Evolutionary conservation across 2,888 invertebrate genomes (phyloP).

Genomic region (Mimumesa dahlbomi): DNA sequence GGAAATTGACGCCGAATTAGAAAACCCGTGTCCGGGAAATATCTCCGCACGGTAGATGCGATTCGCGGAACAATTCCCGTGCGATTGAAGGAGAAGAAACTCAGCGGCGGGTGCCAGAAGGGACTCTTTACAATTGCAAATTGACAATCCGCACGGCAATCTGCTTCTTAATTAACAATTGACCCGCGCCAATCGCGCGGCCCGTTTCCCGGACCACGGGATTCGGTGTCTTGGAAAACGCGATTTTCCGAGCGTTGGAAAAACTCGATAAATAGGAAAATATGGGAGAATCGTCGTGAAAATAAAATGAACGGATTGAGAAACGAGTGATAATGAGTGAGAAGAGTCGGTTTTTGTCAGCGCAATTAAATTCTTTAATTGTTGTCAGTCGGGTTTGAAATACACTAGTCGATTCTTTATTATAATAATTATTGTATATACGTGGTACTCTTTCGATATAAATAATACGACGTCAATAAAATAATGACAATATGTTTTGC

Average conservation of each 20-base stretch:
- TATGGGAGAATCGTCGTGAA: background rate
- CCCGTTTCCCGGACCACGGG: background rate
- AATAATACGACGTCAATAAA: conserved; percentile 71
- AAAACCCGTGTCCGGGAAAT: too few species aligned
- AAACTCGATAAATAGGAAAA: background rate
- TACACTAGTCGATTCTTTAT: conserved; percentile 72
- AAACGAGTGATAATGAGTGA: too few species aligned
- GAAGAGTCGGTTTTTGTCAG: conserved; percentile 46
- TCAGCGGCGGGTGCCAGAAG: conserved; percentile 26
- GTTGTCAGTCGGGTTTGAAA: conserved; percentile 73
- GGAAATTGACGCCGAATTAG: too few species aligned
- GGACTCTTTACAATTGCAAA: conserved; percentile 69
- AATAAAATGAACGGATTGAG: background rate
- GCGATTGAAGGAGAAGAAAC: conserved; percentile 58
- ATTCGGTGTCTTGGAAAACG: background rate
- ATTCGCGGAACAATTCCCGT: conserved; percentile 57
- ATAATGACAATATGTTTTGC: conserved; percentile 64
- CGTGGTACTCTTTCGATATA: conserved; percentile 70
- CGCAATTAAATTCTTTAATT: conserved; percentile 74
- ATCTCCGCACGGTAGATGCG: too few species aligned
- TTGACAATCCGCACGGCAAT: conserved; percentile 74
- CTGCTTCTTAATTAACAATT: conserved; percentile 65
- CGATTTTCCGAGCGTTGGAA: background rate
- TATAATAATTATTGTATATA: conserved; percentile 70
- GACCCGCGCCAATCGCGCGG: conserved; percentile 16